Percentiles rank a stretch among this genome's conserved stretches.
These are phyloP conservation scores for Junonia oenone DNA, from an alignment of 2,888 invertebrate species.

Conservation along the genomic window DNA sequence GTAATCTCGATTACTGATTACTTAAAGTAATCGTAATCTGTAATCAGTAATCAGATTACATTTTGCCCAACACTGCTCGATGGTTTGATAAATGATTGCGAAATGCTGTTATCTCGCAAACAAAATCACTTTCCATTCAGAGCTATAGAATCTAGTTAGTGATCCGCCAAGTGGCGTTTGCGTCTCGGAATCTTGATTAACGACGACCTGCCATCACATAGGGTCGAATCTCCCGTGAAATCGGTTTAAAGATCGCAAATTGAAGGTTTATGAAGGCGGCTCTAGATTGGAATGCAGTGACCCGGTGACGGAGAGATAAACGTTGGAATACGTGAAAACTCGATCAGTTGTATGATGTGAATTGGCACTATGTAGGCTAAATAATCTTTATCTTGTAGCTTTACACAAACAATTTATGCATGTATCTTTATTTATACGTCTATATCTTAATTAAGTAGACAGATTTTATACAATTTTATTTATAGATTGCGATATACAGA, in stretches of 20 bases:
- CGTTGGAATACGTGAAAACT: slow-evolving; percentile 15
- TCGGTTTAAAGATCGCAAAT: slow-evolving; percentile 13
- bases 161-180: slow-evolving; percentile 7
- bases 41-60: no score
- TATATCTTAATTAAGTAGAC: no score
- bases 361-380: no score
- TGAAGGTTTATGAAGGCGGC: slow-evolving; percentile 42
- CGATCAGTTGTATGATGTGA: slow-evolving; percentile 7
- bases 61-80: no score
- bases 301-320: slow-evolving; percentile 31
- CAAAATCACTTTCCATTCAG: slow-evolving; percentile 2
- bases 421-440: no score
- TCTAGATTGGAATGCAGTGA: slow-evolving; percentile 57
- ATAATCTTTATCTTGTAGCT: no score
- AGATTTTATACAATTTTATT: no score
- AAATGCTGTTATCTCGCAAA: background rate
- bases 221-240: slow-evolving; percentile 11
- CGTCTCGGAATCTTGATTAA: background rate
- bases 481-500: no score
- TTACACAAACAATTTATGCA: no score
- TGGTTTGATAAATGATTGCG: background rate
- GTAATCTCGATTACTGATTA: no score
- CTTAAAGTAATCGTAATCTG: no score
- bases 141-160: slow-evolving; percentile 7
- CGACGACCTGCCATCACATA: slow-evolving; percentile 6